phyloP scores from a whole-genome alignment of 1,140 invertebrate genomes.

The Macrobrachium nipponense region DNA sequence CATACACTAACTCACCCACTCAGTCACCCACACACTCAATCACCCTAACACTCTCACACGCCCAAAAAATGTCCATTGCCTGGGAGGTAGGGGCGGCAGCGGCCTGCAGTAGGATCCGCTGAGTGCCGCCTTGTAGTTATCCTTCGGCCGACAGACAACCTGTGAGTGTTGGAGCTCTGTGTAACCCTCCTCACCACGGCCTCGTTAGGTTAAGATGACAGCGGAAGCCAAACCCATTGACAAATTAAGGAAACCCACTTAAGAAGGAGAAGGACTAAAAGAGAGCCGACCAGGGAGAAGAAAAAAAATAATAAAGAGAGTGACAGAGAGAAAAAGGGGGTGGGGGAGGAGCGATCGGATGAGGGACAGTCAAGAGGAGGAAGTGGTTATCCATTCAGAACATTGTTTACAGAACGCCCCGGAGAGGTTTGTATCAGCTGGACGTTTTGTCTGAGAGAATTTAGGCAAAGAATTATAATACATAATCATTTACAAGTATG shows the following conservation, averaged over 20 bases:
- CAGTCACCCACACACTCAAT: no score
- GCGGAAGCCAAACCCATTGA: conserved; percentile 55
- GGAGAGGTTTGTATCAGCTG: no score
- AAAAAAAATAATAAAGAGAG: neutral
- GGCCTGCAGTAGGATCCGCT: conserved; percentile 19
- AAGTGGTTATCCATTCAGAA: neutral
- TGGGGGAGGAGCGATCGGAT: neutral
- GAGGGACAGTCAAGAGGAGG: neutral
- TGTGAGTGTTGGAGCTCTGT: neutral
- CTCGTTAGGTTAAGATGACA: conserved; percentile 46
- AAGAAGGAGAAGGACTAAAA: neutral
- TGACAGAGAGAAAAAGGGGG: neutral
- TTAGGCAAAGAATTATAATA: no score
- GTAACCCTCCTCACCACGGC: conserved; percentile 18
- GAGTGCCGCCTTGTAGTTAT: neutral
- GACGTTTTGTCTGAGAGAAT: no score
- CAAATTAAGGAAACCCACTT: conserved; percentile 52
- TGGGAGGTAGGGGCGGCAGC: conserved; percentile 12
- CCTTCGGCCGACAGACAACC: neutral
- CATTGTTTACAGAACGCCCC: no score
- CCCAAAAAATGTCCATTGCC: neutral
- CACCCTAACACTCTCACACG: no score
- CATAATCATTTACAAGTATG: no score
- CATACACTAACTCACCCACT: no score
- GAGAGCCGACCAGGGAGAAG: neutral